A percentile compares a stretch with the other conserved stretches of the same genome.
Evolutionary conservation across 2,888 invertebrate genomes (phyloP).

Genomic region (Heliconius hortense): DNA sequence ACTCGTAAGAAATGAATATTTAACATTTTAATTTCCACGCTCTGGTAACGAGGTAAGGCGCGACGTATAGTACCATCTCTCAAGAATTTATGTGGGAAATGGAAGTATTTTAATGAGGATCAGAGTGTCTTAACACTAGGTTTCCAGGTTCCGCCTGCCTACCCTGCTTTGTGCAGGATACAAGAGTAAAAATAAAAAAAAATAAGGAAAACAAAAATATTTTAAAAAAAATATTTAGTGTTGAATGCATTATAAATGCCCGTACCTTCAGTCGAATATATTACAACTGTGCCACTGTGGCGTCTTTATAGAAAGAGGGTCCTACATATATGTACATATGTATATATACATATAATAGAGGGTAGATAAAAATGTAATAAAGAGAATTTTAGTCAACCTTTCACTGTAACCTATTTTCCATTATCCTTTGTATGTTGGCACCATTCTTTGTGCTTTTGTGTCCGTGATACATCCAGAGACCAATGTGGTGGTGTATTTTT

Average conservation of each 20-base stretch:
- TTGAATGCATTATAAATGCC: background rate
- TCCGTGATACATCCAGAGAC: conserved; percentile 36
- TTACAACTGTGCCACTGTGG: background rate
- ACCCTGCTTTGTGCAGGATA: no score
- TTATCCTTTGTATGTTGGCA: conserved; percentile 51
- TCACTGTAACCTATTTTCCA: conserved; percentile 51
- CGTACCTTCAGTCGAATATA: background rate
- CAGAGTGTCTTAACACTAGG: no score
- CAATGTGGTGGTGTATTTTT: conserved; percentile 37
- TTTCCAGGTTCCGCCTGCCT: no score
- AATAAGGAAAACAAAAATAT: no score
- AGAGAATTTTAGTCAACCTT: conserved; percentile 39
- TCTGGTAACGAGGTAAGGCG: no score
- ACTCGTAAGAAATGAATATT: no score
- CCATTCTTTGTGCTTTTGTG: conserved; percentile 53
- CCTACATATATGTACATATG: background rate
- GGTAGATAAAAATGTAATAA: conserved; percentile 24
- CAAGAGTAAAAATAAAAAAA: no score
- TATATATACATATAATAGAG: background rate
- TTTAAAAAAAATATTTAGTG: background rate
- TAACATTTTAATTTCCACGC: no score
- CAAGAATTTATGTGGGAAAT: no score
- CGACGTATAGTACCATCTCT: no score
- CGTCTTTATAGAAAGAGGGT: background rate
- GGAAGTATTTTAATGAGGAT: no score